phyloP scores from a whole-genome alignment of 2,888 invertebrate genomes.

The Gymnocheta viridis region DNA sequence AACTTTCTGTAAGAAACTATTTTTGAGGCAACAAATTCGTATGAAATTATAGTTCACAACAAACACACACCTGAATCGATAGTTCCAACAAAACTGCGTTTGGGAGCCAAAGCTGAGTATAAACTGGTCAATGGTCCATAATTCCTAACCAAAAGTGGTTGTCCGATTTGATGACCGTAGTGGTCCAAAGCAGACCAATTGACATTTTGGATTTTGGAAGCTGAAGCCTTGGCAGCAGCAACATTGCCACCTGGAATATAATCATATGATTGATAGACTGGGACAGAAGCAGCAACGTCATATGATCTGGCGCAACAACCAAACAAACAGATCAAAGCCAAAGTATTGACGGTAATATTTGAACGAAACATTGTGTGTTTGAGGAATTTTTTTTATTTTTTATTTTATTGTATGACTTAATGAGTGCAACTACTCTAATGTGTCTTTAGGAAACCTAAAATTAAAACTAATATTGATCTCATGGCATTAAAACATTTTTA shows the following conservation, averaged over 20 bases:
- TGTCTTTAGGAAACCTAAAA: slow-evolving; percentile 74
- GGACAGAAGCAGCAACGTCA: neutral
- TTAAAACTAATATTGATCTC: slow-evolving; percentile 76
- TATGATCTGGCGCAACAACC: slow-evolving; percentile 45
- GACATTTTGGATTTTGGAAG: slow-evolving; percentile 75
- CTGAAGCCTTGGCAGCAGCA: slow-evolving; percentile 77
- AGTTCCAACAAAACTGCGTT: slow-evolving; percentile 78
- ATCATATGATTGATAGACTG: slow-evolving; percentile 46
- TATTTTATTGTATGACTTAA: neutral
- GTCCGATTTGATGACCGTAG: slow-evolving; percentile 77
- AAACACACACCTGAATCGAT: slow-evolving; percentile 78
- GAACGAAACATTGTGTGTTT: slow-evolving; percentile 70
- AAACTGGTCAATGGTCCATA: slow-evolving; percentile 76
- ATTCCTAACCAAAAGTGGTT: slow-evolving; percentile 74
- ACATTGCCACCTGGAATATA: slow-evolving; percentile 73
- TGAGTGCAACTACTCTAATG: slow-evolving; percentile 38
- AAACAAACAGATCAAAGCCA: slow-evolving; percentile 51
- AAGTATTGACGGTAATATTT: slow-evolving; percentile 71
- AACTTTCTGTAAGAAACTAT: neutral
- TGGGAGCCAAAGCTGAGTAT: slow-evolving; percentile 77
- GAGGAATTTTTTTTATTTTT: neutral
- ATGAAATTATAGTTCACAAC: neutral
- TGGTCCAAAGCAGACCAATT: slow-evolving; percentile 73
- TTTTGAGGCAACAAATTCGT: neutral
- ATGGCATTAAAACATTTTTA: slow-evolving; percentile 77